Evolutionary conservation across 2,797 vertebrate species (phyloP), one percentile per base, ranked within the genome.

Genomic region (Sternarchorhynchus goeldii): DNA sequence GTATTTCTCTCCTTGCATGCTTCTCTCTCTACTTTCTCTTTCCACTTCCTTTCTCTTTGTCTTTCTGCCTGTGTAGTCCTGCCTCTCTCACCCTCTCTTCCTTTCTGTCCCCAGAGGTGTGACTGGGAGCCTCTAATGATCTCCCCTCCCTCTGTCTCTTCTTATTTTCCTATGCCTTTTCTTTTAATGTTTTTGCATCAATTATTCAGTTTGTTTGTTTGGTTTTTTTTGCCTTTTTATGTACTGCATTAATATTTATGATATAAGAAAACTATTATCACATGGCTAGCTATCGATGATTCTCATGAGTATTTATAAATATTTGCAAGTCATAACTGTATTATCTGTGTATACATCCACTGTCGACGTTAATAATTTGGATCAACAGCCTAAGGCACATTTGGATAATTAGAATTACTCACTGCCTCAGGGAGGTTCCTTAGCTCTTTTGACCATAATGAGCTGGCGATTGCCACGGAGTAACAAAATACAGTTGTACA

Each of bases 41-140:
- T 60, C 18, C 58, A 63, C 50, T 75, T 32, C 31, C 32, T 56
- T 21, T 32, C 32, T 68, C 16, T 45, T 21, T 57, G 21, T 73
- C 85, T 74, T 71, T 80, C 70, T 79, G 8, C 1, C 36, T 82
- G 76, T 84, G 79, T 69, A 76, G 76, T 87, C 85, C 88, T 83
- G 88, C 69, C 32, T 57, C 18, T 18, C 32, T 29, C 20, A 0
- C 21, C 6, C 20, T 41, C 7, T 21, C 12, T 6, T 14, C 45
- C 53, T 50, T 71, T 71, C 4, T 72, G n/a, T 80, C 66, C 65
- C 67, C 21, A 31, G 66, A 70, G 66, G 59, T 76, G 66, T 75
- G 66, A 66, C 65, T 64, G 50, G 12, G 62, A 63, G 32, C 5
- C 65, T 70, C 25, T 71, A 65, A 80, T 75, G 25, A 71, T 63